Evolutionary conservation across 2,113 vertebrate species (phyloP).

Genomic region (Alethe castanea): DNA sequence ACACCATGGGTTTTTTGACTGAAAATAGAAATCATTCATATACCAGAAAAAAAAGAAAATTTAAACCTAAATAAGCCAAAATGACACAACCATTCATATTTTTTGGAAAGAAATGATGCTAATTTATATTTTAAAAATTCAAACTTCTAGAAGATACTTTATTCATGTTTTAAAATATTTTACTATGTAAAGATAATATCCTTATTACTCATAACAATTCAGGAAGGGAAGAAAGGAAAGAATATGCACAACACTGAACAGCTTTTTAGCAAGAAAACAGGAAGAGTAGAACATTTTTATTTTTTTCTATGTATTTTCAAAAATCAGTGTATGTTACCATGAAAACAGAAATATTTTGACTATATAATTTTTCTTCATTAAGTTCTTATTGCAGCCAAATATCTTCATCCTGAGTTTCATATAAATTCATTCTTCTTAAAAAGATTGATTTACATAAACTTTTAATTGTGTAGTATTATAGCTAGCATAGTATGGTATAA

Average conservation of each 20-base stretch:
- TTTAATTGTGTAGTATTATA: not conserved
- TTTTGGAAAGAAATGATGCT: not conserved
- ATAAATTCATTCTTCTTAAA: not conserved
- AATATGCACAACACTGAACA: not conserved
- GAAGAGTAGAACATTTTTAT: rapidly evolving
- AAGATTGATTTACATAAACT: not conserved
- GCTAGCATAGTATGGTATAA: no score
- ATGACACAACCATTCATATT: rapidly evolving
- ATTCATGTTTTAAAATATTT: not conserved
- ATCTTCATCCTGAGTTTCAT: not conserved
- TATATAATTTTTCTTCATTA: not conserved
- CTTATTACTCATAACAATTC: not conserved
- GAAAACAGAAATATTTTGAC: not conserved
- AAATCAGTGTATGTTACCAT: not conserved
- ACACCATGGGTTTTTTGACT: rapidly evolving
- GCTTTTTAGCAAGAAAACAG: not conserved
- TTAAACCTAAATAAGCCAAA: not conserved
- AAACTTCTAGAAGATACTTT: not conserved
- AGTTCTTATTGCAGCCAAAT: not conserved
- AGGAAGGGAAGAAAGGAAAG: not conserved
- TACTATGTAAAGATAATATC: not conserved
- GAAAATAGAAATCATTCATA: not conserved
- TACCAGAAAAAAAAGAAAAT: not conserved
- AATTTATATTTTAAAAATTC: not conserved
- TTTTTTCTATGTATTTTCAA: not conserved